Evolutionary conservation across 2,888 invertebrate genomes (phyloP).

Genomic region (Microchrysa polita): DNA sequence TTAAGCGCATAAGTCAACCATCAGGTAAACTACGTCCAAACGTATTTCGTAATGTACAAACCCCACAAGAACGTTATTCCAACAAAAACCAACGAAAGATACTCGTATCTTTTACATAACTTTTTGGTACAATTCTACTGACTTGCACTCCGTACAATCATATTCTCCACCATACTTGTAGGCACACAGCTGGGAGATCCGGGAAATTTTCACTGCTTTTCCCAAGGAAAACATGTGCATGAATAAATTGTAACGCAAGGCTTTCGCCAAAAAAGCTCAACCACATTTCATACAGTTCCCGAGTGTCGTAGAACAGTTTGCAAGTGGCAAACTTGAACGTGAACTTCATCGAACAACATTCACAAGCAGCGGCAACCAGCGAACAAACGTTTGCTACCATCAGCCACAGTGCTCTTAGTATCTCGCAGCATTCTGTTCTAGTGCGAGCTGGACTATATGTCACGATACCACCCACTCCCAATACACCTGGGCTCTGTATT

Average conservation of each 20-base stretch:
- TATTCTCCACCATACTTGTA: too few relatives aligned
- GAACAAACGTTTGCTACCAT: slow-evolving; percentile 1
- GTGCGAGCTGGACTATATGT: slow-evolving; percentile 12
- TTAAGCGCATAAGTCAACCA: too few relatives aligned
- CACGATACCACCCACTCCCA: slow-evolving; percentile 16
- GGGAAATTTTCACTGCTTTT: too few relatives aligned
- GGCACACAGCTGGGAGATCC: too few relatives aligned
- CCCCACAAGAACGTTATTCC: too few relatives aligned
- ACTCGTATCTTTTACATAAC: too few relatives aligned
- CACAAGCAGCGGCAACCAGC: neutral
- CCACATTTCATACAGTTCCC: too few relatives aligned
- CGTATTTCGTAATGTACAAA: too few relatives aligned
- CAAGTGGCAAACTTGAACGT: slow-evolving; percentile 41
- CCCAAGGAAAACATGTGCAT: slow-evolving; percentile 8
- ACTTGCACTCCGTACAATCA: too few relatives aligned
- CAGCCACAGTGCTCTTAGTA: slow-evolving; percentile 19
- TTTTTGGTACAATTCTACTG: too few relatives aligned
- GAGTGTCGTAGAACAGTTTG: neutral
- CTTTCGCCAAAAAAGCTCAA: slow-evolving; percentile 39
- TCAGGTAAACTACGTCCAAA: too few relatives aligned
- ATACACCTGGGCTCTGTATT: slow-evolving; percentile 29
- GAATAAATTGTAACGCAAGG: slow-evolving; percentile 15
- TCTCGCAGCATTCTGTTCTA: slow-evolving; percentile 36
- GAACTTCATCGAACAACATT: slow-evolving; percentile 24
- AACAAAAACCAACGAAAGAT: too few relatives aligned